A percentile compares a stretch with the other conserved stretches of the same genome.
Evolutionary conservation across 1,140 invertebrate species (phyloP).

Genomic region (Ridgeia piscesae): DNA sequence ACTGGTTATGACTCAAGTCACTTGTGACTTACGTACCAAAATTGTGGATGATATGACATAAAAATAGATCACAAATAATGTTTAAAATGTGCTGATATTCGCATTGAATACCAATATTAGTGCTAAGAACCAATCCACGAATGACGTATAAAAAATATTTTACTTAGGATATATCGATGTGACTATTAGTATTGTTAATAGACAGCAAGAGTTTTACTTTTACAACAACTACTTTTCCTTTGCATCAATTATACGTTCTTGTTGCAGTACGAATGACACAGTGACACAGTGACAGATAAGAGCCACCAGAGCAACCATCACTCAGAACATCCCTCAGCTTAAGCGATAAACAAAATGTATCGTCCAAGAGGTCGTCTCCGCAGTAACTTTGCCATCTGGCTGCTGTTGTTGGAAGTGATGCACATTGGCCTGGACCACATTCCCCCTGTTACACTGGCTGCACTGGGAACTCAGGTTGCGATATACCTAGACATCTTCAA

Average conservation of each 20-base stretch:
- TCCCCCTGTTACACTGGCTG: constrained; percentile 66
- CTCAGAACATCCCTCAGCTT: background rate
- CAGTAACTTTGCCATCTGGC: constrained; percentile 37
- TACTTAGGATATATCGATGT: no score
- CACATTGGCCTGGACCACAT: constrained; percentile 65
- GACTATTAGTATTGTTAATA: no score
- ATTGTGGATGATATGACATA: no score
- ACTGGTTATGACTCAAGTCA: no score
- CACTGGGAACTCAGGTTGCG: constrained; percentile 56
- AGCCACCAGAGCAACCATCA: background rate
- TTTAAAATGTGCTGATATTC: no score
- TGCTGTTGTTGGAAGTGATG: constrained; percentile 44
- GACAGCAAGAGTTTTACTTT: background rate
- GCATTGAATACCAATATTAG: no score
- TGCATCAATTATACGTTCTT: background rate
- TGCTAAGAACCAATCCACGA: no score
- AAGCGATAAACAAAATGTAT: background rate
- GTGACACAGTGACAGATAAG: no score
- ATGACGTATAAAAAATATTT: no score
- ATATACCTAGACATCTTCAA: constrained; percentile 49
- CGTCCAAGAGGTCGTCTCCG: constrained; percentile 2
- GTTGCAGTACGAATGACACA: background rate
- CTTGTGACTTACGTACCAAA: no score
- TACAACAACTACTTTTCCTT: no score
- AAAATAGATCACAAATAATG: no score